Conservation (phyloP, 2,888 invertebrate species). For the Drosophila atripex region DNA sequence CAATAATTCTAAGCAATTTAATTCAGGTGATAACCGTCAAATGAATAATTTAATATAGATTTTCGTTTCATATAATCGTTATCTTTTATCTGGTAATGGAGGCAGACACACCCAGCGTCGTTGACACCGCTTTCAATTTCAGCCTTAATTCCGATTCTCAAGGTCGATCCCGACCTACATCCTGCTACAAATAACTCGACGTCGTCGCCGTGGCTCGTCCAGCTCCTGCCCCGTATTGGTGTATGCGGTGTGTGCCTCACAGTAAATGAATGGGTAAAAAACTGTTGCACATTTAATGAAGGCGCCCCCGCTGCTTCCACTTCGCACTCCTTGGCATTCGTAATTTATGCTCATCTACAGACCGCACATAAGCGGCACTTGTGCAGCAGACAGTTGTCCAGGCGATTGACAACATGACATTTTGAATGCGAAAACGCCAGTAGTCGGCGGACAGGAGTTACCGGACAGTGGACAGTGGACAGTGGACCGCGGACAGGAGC, state of each 20-base stretch:
- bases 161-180: slow-evolving; percentile 57
- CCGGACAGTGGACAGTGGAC: slow-evolving; percentile 37
- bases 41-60: neutral
- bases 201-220: slow-evolving; percentile 32
- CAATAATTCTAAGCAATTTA: neutral
- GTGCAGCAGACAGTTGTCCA: slow-evolving; percentile 45
- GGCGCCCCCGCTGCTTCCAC: slow-evolving; percentile 20
- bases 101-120: slow-evolving; percentile 31
- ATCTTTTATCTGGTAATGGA: slow-evolving; percentile 23
- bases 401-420: slow-evolving; percentile 74
- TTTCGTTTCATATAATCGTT: neutral
- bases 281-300: slow-evolving; percentile 47
- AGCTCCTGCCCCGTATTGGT: slow-evolving; percentile 12
- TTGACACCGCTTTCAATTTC: slow-evolving; percentile 46
- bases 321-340: slow-evolving; percentile 30
- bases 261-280: slow-evolving; percentile 31
- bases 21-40: neutral
- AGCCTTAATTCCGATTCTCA: slow-evolving; percentile 42
- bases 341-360: slow-evolving; percentile 66
- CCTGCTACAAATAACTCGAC: slow-evolving; percentile 64
- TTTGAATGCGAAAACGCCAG: slow-evolving; percentile 66
- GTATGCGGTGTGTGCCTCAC: slow-evolving; percentile 6
- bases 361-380: slow-evolving; percentile 56
- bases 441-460: slow-evolving; percentile 45
- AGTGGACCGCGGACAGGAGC: slow-evolving; percentile 36